Conservation (phyloP, 2,888 invertebrate species). For the Steromphala cineraria region DNA sequence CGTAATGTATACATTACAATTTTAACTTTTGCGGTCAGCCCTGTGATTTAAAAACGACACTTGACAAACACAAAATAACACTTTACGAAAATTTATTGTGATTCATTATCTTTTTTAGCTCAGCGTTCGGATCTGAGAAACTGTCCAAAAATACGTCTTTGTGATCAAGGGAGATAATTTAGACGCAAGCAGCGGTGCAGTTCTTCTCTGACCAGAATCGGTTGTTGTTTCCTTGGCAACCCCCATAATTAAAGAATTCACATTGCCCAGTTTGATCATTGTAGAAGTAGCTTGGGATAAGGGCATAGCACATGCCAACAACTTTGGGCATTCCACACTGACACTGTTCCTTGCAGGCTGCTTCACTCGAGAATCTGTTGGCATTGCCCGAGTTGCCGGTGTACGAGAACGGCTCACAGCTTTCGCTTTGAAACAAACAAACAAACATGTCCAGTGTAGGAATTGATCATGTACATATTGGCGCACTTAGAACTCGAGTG, state of each 20-base stretch:
- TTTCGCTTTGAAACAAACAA: neutral
- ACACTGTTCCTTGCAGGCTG: neutral
- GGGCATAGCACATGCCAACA: neutral
- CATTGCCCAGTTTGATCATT: neutral
- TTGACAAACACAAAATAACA: too few species aligned
- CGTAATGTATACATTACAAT: too few species aligned
- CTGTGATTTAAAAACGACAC: too few species aligned
- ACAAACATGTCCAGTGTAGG: too few species aligned
- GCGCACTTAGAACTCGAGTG: too few species aligned
- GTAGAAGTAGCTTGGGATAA: neutral
- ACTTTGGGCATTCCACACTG: neutral
- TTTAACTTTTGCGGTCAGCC: too few species aligned
- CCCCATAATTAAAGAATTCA: neutral
- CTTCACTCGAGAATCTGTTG: neutral
- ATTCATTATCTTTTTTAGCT: too few species aligned
- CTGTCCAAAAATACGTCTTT: too few species aligned
- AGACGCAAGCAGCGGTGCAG: neutral
- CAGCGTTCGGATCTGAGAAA: too few species aligned
- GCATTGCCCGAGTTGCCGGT: neutral
- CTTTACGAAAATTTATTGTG: too few species aligned
- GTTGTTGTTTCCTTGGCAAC: neutral
- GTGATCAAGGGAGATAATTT: too few species aligned
- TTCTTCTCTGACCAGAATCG: neutral
- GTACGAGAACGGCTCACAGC: neutral
- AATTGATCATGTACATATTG: too few species aligned